Evolutionary conservation across 2,888 invertebrate genomes (phyloP).

Genomic region (Mamestra brassicae): DNA sequence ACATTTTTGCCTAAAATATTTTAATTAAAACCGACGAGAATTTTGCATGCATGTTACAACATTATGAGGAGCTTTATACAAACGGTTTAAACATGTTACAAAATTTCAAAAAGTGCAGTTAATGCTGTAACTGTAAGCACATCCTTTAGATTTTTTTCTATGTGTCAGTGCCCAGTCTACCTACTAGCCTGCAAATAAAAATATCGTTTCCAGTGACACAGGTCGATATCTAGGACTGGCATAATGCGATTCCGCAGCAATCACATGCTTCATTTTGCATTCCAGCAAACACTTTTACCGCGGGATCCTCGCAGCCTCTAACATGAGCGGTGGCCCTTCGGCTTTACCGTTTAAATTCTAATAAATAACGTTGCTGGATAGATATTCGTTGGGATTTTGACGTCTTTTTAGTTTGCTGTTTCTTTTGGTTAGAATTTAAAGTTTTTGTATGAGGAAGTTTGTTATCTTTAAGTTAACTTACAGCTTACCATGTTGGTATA

Average conservation of each 20-base stretch:
- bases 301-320: slow-evolving; percentile 69
- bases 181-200: slow-evolving; percentile 37
- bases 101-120: not conserved
- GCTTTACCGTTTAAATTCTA: slow-evolving; percentile 60
- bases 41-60: slow-evolving; percentile 30
- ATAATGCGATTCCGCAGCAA: slow-evolving; percentile 87
- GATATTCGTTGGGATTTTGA: slow-evolving; percentile 31
- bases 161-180: not conserved
- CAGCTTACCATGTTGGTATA: not conserved
- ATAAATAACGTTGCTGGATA: slow-evolving; percentile 50
- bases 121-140: not conserved
- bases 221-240: slow-evolving; percentile 71
- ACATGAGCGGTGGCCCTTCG: slow-evolving; percentile 66
- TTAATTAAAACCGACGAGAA: slow-evolving; percentile 51
- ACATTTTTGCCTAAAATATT: slow-evolving; percentile 44
- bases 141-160: slow-evolving; percentile 4
- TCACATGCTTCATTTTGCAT: slow-evolving; percentile 89
- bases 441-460: not conserved
- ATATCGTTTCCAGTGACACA: slow-evolving; percentile 70
- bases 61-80: slow-evolving; percentile 15
- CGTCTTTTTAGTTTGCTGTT: slow-evolving; percentile 14
- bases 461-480: not conserved
- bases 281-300: slow-evolving; percentile 84
- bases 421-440: not conserved
- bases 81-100: not conserved